A percentile compares a stretch with the other conserved stretches of the same genome.
Conservation (phyloP, 2,797 vertebrate genomes). For the Todus mexicanus region DNA sequence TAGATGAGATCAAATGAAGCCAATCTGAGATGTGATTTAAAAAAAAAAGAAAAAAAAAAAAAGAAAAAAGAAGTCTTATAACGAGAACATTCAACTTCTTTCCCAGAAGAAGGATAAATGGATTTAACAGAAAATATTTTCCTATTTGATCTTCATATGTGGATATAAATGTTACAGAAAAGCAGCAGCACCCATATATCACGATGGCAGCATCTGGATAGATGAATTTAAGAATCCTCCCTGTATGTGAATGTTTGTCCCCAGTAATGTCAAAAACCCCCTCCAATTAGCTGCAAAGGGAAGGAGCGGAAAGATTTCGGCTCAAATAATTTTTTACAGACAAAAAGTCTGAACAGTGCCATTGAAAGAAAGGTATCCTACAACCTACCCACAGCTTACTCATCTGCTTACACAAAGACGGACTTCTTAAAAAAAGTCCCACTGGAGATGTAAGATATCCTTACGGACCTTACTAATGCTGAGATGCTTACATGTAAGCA, state of each 20-base stretch:
- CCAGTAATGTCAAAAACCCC: not conserved
- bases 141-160: not conserved
- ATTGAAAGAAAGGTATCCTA: not conserved
- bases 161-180: not conserved
- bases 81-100: not conserved
- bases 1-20: not conserved
- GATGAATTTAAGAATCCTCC: not conserved
- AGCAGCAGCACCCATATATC: not conserved
- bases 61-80: not conserved
- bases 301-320: not conserved
- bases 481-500: not conserved
- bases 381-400: not conserved
- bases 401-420: not conserved
- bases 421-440: not conserved
- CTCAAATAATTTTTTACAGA: not conserved
- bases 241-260: not conserved
- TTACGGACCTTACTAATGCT: not conserved
- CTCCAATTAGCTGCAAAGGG: not conserved
- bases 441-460: not conserved
- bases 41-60: not conserved
- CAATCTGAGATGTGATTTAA: not conserved
- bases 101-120: not conserved
- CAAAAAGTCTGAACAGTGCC: not conserved
- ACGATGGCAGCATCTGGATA: not conserved
- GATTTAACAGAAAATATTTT: not conserved